Evolutionary conservation across 2,888 invertebrate species (phyloP).

Genomic region (Sthenelais limicola): DNA sequence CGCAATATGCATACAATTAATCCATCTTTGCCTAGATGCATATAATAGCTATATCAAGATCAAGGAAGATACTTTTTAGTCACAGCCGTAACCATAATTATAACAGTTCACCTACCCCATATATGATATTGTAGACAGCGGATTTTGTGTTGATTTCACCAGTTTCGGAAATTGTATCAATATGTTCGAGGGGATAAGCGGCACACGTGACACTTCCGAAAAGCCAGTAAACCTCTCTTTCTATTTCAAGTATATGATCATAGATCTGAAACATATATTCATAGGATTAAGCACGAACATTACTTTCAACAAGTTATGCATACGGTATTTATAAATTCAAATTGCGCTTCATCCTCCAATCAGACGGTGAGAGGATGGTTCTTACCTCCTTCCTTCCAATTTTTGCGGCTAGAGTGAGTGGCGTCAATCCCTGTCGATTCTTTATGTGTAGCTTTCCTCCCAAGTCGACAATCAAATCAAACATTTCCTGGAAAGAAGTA

Average conservation of each 20-base stretch:
- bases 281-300: no score
- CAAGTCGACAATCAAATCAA: slow-evolving; percentile 94
- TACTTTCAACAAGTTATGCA: no score
- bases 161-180: slow-evolving; percentile 87
- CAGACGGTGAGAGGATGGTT: no score
- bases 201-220: slow-evolving; percentile 96
- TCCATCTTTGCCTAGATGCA: no score
- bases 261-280: slow-evolving; percentile 84
- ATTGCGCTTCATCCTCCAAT: no score
- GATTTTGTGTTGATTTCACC: slow-evolving; percentile 94
- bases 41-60: background rate
- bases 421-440: slow-evolving; percentile 90
- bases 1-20: no score
- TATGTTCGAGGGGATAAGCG: slow-evolving; percentile 93
- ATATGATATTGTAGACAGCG: slow-evolving; percentile 94
- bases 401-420: slow-evolving; percentile 93
- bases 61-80: background rate
- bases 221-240: slow-evolving; percentile 97
- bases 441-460: slow-evolving; percentile 90
- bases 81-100: background rate
- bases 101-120: slow-evolving; percentile 82
- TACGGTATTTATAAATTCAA: no score
- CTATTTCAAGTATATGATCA: slow-evolving; percentile 96
- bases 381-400: slow-evolving; percentile 86
- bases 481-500: slow-evolving; percentile 80